These are phyloP conservation scores for Micrastur ruficollis DNA, from an alignment of 2,797 vertebrate species.

Conservation along the genomic window DNA sequence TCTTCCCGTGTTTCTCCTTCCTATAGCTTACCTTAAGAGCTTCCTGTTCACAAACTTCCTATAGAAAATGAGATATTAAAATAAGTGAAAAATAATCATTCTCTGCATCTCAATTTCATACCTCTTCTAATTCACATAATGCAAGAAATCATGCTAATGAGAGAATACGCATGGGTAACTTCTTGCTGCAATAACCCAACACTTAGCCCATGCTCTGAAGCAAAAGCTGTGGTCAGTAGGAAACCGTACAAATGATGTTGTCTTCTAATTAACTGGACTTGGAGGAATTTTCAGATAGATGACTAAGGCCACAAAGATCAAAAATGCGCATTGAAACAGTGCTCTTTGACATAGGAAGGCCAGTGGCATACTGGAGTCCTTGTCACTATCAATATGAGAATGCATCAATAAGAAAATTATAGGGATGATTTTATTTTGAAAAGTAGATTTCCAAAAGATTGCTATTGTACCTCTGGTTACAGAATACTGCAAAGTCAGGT, in stretches of 20 bases:
- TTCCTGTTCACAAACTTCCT: background rate
- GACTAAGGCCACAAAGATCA: background rate
- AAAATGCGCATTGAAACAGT: background rate
- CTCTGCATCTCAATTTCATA: background rate
- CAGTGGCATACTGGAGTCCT: background rate
- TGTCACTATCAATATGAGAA: background rate
- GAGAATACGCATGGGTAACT: background rate
- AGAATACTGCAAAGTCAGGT: background rate
- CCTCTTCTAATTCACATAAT: rapidly evolving
- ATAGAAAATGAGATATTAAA: background rate
- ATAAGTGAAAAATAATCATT: background rate
- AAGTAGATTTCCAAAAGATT: background rate
- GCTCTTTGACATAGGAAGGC: background rate
- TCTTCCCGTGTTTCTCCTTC: background rate
- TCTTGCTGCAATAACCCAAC: background rate
- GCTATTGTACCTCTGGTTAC: background rate
- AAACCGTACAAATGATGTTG: background rate
- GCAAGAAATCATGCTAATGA: background rate
- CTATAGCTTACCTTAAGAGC: background rate
- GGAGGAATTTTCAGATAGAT: background rate
- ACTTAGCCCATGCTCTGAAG: background rate
- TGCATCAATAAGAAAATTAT: background rate
- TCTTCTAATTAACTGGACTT: background rate
- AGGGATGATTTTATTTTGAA: background rate
- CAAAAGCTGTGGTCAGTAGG: background rate